phyloP scores from a whole-genome alignment of 2,797 vertebrate species.

The Cossypha heuglini region DNA sequence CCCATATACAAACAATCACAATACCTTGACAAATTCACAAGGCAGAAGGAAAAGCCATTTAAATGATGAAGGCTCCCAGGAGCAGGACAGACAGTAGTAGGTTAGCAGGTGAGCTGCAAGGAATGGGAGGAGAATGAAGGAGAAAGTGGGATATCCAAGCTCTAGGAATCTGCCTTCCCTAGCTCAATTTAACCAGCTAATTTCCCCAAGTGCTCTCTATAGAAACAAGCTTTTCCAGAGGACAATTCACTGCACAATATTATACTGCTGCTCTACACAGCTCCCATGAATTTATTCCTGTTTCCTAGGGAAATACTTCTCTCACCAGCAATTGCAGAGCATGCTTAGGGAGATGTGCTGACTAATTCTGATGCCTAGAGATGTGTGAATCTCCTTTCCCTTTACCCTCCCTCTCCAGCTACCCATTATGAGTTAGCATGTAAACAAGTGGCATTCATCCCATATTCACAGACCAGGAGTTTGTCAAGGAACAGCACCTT shows the following conservation, averaged over 20 bases:
- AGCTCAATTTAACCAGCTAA: background rate
- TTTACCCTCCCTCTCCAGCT: background rate
- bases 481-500: background rate
- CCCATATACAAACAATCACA: background rate
- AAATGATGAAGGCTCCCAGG: background rate
- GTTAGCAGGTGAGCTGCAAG: background rate
- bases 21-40: background rate
- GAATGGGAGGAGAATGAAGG: background rate
- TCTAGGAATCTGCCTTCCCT: background rate
- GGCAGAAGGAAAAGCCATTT: background rate
- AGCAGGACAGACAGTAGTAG: background rate
- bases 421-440: background rate
- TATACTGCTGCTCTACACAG: background rate
- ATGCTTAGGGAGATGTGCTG: background rate
- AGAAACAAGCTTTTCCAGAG: background rate
- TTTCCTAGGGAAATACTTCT: background rate
- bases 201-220: background rate
- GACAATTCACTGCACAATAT: background rate
- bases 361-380: background rate
- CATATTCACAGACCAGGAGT: background rate
- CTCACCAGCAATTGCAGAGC: background rate
- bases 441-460: background rate
- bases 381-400: background rate
- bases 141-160: background rate
- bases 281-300: background rate